Evolutionary conservation across 2,797 vertebrate genomes (phyloP).

Genomic region (Threskiornis aethiopicus): DNA sequence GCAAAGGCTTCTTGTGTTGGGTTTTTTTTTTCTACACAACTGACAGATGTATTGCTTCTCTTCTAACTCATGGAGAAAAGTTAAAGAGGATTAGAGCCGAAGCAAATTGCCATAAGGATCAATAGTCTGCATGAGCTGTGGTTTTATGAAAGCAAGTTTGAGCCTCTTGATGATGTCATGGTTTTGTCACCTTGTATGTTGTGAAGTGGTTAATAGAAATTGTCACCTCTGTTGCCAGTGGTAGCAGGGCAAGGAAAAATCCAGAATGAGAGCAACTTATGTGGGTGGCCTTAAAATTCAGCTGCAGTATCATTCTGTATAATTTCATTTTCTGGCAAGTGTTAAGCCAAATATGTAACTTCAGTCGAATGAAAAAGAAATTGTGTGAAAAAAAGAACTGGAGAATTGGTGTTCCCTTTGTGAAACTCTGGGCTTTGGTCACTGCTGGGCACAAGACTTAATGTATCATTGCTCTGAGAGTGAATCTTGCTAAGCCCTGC

Average conservation of each 20-base stretch:
- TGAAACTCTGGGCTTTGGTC: not conserved
- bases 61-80: not conserved
- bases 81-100: not conserved
- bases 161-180: not conserved
- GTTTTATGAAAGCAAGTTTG: not conserved
- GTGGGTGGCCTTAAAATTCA: conserved; percentile 25
- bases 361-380: not conserved
- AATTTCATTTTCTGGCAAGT: not conserved
- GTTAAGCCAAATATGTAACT: not conserved
- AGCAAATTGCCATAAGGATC: not conserved
- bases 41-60: not conserved
- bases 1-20: not conserved
- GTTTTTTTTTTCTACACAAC: not conserved
- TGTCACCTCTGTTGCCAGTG: not conserved
- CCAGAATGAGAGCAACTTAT: not conserved
- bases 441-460: not conserved
- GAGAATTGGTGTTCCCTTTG: not conserved
- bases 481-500: not conserved
- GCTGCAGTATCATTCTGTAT: not conserved
- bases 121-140: not conserved
- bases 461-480: not conserved
- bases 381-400: not conserved
- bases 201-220: not conserved
- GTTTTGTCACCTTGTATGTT: not conserved
- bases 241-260: not conserved